Conservation (phyloP, 1,140 invertebrate species). For the Wasmannia auropunctata region DNA sequence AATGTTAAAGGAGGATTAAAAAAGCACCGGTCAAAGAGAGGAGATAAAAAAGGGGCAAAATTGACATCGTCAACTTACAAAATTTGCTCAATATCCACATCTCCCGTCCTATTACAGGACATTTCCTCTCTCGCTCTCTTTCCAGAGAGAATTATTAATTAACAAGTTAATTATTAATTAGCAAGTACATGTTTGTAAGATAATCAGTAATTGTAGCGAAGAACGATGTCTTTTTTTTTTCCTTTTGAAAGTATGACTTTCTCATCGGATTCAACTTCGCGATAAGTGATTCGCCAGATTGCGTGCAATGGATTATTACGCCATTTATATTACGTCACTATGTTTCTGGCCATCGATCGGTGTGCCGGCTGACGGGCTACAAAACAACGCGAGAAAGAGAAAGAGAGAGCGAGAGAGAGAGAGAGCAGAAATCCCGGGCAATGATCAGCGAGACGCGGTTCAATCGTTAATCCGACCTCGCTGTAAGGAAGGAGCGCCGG, state of each 20-base stretch:
- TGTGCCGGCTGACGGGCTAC: conserved; percentile 3
- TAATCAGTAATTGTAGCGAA: background rate
- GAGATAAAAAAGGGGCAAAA: background rate
- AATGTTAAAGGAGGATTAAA: background rate
- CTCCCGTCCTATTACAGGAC: background rate
- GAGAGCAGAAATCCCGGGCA: conserved; percentile 30
- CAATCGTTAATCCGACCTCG: conserved; percentile 34
- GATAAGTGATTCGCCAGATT: conserved; percentile 8
- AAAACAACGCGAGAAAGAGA: background rate
- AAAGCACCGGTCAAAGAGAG: background rate
- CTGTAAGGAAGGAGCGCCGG: background rate
- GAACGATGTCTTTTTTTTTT: background rate
- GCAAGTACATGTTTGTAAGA: no score
- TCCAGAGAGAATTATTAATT: background rate
- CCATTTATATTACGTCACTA: background rate
- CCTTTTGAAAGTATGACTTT: background rate
- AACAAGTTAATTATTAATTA: background rate
- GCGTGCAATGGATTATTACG: conserved; percentile 13
- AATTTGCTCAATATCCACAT: background rate
- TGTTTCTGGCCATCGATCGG: background rate
- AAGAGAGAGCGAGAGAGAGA: background rate
- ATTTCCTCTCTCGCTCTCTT: background rate
- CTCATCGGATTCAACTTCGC: background rate
- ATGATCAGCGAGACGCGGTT: conserved; percentile 36
- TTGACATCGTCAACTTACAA: background rate